Conservation (phyloP, 1,140 invertebrate genomes). For the Rhagoletis pomonella region DNA sequence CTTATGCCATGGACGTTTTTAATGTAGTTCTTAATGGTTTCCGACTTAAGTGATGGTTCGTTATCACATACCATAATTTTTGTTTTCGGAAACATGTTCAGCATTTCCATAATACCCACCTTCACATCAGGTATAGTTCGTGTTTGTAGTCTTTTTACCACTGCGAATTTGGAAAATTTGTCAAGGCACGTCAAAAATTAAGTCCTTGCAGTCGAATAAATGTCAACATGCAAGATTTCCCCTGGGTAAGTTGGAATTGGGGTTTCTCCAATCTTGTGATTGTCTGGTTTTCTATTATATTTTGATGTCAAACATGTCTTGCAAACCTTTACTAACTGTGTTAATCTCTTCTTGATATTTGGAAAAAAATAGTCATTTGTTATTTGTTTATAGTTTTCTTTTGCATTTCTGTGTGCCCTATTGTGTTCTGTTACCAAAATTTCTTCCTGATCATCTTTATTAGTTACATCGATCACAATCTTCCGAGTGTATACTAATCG, state of each 20-base stretch:
- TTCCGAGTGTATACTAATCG: background rate
- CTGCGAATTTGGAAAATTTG: slow-evolving; percentile 10
- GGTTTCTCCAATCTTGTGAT: background rate
- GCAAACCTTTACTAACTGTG: background rate
- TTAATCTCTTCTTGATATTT: background rate
- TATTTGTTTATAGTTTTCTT: slow-evolving; percentile 13
- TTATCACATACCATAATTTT: too few relatives aligned
- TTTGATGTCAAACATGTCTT: background rate
- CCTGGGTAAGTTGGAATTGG: background rate
- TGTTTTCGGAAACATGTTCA: too few relatives aligned
- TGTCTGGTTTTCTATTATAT: background rate
- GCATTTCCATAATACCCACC: too few relatives aligned
- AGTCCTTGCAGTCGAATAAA: background rate
- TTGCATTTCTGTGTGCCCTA: background rate
- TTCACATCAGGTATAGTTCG: too few relatives aligned
- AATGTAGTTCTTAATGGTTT: too few relatives aligned
- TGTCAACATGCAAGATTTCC: background rate
- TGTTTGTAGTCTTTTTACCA: too few relatives aligned
- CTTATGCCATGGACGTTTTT: too few relatives aligned
- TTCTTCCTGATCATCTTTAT: slow-evolving; percentile 11
- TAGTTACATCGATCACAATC: background rate
- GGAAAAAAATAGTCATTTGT: background rate
- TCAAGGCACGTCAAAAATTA: background rate
- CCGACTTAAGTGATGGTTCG: too few relatives aligned
- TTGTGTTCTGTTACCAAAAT: background rate